phyloP scores from a whole-genome alignment of 2,888 invertebrate genomes.

The Rhamnusium bicolor region DNA sequence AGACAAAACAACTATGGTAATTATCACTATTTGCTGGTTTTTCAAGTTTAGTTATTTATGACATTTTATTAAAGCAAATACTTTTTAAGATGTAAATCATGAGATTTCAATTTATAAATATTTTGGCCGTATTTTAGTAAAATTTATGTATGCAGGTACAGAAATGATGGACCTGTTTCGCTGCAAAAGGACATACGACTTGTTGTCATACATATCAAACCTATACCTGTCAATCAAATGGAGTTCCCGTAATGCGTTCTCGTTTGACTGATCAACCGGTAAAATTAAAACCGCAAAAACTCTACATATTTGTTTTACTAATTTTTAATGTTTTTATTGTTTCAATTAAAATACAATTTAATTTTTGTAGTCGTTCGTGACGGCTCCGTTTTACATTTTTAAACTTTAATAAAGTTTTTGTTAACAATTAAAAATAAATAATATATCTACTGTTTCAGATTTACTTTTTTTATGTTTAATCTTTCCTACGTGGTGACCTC shows the following conservation, averaged over 20 bases:
- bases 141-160: constrained; percentile 61
- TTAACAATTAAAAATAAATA: not conserved
- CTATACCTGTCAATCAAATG: constrained; percentile 64
- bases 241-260: constrained; percentile 59
- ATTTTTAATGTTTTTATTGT: constrained; percentile 57
- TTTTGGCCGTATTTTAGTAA: constrained; percentile 62
- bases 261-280: constrained; percentile 62
- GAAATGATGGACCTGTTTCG: constrained; percentile 61
- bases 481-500: not conserved
- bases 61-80: not conserved
- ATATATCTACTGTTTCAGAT: not conserved
- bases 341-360: constrained; percentile 55
- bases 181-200: constrained; percentile 60
- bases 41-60: not conserved
- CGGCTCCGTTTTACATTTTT: constrained; percentile 46
- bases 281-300: constrained; percentile 65
- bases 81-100: constrained; percentile 55
- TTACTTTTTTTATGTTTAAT: not conserved
- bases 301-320: constrained; percentile 63
- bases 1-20: not conserved
- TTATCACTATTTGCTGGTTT: not conserved
- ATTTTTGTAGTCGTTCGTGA: constrained; percentile 47
- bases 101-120: constrained; percentile 63
- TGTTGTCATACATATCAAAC: constrained; percentile 60
- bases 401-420: constrained; percentile 41